phyloP scores from a whole-genome alignment of 2,888 invertebrate species.

The Agrotis clavis region DNA sequence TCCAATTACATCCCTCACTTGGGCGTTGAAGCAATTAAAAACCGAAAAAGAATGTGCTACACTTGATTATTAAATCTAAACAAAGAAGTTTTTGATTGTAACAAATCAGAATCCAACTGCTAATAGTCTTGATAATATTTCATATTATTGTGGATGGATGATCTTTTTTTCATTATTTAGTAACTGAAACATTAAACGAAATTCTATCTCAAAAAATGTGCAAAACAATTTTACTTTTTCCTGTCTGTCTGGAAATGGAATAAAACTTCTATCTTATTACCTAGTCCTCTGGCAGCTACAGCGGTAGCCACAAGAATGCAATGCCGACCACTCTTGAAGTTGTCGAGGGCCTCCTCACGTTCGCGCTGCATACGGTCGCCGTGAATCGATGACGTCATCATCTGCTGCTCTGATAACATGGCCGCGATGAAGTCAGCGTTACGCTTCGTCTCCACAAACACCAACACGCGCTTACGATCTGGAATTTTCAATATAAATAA shows the following conservation, averaged over 20 bases:
- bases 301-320: slow-evolving; percentile 98
- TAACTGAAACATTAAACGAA: not conserved
- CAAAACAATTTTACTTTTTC: not conserved
- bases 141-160: not conserved
- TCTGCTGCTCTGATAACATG: slow-evolving; percentile 94
- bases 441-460: slow-evolving; percentile 98
- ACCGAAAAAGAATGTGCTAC: too few species aligned
- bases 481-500: slow-evolving; percentile 26
- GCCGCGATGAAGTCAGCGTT: slow-evolving; percentile 97
- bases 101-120: not conserved
- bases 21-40: too few species aligned
- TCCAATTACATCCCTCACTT: too few species aligned
- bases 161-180: not conserved
- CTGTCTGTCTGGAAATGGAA: too few species aligned
- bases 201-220: not conserved
- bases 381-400: slow-evolving; percentile 99
- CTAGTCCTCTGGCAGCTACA: slow-evolving; percentile 98
- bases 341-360: slow-evolving; percentile 97
- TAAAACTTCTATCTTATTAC: slow-evolving; percentile 75
- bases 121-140: not conserved
- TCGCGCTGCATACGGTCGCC: slow-evolving; percentile 99
- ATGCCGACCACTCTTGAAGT: slow-evolving; percentile 95
- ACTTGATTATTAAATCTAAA: not conserved
- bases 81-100: not conserved
- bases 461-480: slow-evolving; percentile 92